Percentiles rank a stretch among this genome's conserved stretches.
These are phyloP conservation scores for Polylopha cassiicola DNA, from an alignment of 2,888 invertebrate species.

Conservation along the genomic window DNA sequence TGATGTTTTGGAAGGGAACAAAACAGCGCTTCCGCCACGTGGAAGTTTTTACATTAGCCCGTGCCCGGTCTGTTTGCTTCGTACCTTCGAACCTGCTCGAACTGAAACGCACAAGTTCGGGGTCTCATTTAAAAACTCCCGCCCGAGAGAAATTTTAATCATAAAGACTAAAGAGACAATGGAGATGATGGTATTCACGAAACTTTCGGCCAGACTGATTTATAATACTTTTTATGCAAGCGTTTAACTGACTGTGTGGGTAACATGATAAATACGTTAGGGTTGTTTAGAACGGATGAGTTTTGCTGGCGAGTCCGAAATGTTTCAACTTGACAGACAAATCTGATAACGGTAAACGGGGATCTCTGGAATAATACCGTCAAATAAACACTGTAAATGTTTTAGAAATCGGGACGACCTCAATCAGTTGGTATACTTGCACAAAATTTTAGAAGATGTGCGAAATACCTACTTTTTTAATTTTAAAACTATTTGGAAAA, in stretches of 20 bases:
- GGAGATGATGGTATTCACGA: slow-evolving; percentile 49
- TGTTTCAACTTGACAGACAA: slow-evolving; percentile 26
- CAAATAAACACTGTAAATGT: slow-evolving; percentile 19
- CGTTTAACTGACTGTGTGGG: slow-evolving; percentile 28
- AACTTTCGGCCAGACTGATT: slow-evolving; percentile 52
- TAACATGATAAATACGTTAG: slow-evolving; percentile 33
- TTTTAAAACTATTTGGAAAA: no score
- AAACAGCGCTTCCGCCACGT: slow-evolving; percentile 47
- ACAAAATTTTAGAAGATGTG: no score
- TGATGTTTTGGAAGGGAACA: slow-evolving; percentile 62
- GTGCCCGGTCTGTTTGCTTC: slow-evolving; percentile 59
- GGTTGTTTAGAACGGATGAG: slow-evolving; percentile 29
- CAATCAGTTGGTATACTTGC: slow-evolving; percentile 9
- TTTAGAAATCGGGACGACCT: slow-evolving; percentile 17
- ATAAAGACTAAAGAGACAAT: slow-evolving; percentile 69
- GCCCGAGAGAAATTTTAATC: slow-evolving; percentile 58
- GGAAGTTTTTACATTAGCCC: slow-evolving; percentile 70
- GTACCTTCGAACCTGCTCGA: slow-evolving; percentile 55
- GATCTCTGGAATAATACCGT: slow-evolving; percentile 15
- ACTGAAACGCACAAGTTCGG: slow-evolving; percentile 61
- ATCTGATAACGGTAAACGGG: slow-evolving; percentile 16
- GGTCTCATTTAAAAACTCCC: slow-evolving; percentile 64
- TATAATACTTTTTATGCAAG: slow-evolving; percentile 42
- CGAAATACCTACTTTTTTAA: no score
- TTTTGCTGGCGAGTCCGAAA: slow-evolving; percentile 34